phyloP scores from a whole-genome alignment of 1,140 invertebrate species.

The Meloidogyne floridensis region DNA sequence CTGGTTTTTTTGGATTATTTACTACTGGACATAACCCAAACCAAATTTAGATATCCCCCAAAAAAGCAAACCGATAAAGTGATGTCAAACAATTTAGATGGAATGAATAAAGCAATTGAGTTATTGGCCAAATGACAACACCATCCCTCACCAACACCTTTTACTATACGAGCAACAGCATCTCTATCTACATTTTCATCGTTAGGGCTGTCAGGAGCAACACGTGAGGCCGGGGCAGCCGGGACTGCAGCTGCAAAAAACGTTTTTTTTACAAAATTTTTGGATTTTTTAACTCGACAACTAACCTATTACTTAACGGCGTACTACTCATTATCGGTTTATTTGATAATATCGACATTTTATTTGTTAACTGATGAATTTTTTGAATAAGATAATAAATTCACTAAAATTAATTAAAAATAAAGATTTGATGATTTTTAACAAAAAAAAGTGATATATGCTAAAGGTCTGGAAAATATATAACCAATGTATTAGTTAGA shows the following conservation, averaged over 20 bases:
- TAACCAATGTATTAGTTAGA: too few species aligned
- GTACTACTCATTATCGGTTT: conserved; percentile 34
- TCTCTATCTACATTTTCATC: conserved; percentile 37
- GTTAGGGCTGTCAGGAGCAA: conserved; percentile 53
- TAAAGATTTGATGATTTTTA: neutral
- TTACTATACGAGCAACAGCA: conserved; percentile 47
- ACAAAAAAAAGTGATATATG: neutral
- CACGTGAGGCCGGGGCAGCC: conserved; percentile 49
- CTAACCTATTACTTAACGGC: conserved; percentile 38
- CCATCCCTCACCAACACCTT: conserved; percentile 51
- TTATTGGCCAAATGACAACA: conserved; percentile 47
- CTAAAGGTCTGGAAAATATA: too few species aligned
- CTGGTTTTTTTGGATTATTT: too few species aligned
- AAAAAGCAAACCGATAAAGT: conserved; percentile 25
- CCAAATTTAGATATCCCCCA: neutral
- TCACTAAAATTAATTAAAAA: neutral
- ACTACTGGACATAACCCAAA: too few species aligned
- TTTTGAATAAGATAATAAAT: neutral
- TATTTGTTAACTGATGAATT: conserved; percentile 17
- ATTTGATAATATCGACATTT: conserved; percentile 39
- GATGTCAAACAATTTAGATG: conserved; percentile 36
- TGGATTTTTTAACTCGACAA: conserved; percentile 10
- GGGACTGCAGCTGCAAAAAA: conserved; percentile 50
- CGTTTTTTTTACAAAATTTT: neutral
- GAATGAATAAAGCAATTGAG: conserved; percentile 47